phyloP scores from a whole-genome alignment of 2,797 vertebrate genomes.

The Gambelia wislizenii region DNA sequence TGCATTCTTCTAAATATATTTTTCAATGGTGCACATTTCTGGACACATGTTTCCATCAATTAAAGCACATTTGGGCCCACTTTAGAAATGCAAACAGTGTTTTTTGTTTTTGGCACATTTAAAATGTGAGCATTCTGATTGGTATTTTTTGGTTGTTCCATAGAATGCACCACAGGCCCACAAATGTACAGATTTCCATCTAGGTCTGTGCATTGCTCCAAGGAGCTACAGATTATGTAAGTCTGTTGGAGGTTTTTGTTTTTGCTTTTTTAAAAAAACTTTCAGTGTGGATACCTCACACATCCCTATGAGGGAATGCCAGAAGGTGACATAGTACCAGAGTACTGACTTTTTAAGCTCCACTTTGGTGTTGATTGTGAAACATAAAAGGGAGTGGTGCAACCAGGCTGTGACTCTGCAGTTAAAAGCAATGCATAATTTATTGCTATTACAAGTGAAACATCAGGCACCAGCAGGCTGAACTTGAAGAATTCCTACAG shows the following conservation, averaged over 20 bases:
- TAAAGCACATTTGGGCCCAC: too few species aligned
- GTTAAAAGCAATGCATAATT: constrained; percentile 75
- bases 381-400: constrained; percentile 67
- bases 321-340: constrained; percentile 53
- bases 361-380: constrained; percentile 65
- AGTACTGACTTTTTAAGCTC: constrained; percentile 57
- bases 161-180: background rate
- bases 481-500: constrained; percentile 66
- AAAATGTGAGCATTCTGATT: background rate
- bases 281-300: background rate
- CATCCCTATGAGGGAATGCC: constrained; percentile 38
- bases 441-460: constrained; percentile 73
- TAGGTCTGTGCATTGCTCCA: background rate
- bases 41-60: too few species aligned
- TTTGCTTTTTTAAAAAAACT: background rate
- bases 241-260: background rate
- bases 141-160: background rate
- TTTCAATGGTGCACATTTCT: too few species aligned
- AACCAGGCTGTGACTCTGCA: constrained; percentile 73
- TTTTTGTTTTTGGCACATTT: background rate
- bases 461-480: constrained; percentile 71
- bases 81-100: too few species aligned
- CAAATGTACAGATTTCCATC: background rate
- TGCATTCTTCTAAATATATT: too few species aligned
- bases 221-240: background rate